A percentile compares a stretch with the other conserved stretches of the same genome.
These are phyloP conservation scores for Catharus bicknelli DNA, from an alignment of 2,113 vertebrate species.

Conservation along the genomic window DNA sequence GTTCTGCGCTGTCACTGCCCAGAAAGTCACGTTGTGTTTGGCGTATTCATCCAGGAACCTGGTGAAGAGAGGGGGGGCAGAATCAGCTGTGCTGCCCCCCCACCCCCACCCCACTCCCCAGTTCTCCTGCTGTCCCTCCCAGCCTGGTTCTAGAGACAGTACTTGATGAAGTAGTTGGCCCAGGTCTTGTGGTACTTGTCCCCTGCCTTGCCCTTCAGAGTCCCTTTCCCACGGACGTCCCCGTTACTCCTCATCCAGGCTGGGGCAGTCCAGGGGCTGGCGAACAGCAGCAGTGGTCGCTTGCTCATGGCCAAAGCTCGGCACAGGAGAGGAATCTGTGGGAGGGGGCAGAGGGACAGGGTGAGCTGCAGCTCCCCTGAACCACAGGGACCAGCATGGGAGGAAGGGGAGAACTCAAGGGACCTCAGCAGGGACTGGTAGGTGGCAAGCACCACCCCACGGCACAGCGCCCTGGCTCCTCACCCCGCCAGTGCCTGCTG, in stretches of 20 bases:
- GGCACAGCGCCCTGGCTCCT: neutral
- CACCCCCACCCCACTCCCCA: neutral
- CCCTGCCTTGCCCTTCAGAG: slow-evolving; percentile 85
- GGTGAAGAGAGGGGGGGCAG: neutral
- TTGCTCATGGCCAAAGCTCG: slow-evolving; percentile 75
- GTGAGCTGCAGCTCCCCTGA: neutral
- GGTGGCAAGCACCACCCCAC: neutral
- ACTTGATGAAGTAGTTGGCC: slow-evolving; percentile 91
- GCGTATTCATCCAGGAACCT: slow-evolving; percentile 92
- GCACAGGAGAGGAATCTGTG: slow-evolving; percentile 89
- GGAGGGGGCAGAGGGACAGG: neutral
- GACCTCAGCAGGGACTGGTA: rapidly evolving
- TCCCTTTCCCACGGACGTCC: slow-evolving; percentile 84
- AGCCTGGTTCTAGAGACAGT: neutral
- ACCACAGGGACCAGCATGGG: rapidly evolving
- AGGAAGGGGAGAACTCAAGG: neutral
- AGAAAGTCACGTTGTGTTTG: slow-evolving; percentile 86
- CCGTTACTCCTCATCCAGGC: slow-evolving; percentile 88
- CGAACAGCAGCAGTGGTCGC: slow-evolving; percentile 77
- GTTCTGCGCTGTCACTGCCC: slow-evolving; percentile 88
- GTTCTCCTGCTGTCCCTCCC: rapidly evolving
- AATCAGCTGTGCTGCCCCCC: rapidly evolving
- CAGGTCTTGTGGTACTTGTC: slow-evolving; percentile 87
- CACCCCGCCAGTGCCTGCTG: neutral
- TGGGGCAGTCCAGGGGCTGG: slow-evolving; percentile 91